phyloP scores from a whole-genome alignment of 2,888 invertebrate species.

The Heliconius erato region DNA sequence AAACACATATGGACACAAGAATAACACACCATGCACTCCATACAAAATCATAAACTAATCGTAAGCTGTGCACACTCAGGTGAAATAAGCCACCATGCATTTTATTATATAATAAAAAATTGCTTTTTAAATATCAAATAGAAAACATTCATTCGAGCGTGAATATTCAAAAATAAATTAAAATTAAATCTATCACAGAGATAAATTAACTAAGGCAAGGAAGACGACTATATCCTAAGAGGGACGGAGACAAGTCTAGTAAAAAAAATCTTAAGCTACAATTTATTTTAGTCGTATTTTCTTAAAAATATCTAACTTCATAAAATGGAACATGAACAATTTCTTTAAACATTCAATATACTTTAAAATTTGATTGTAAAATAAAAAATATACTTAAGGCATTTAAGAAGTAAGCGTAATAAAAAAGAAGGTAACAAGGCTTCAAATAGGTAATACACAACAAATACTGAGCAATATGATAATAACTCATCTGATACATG shows the following conservation, averaged over 20 bases:
- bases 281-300: slow-evolving; percentile 5
- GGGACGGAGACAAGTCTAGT: slow-evolving; percentile 64
- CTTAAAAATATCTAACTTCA: slow-evolving; percentile 40
- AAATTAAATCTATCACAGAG: slow-evolving; percentile 71
- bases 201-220: slow-evolving; percentile 62
- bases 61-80: slow-evolving; percentile 81
- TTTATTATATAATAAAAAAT: slow-evolving; percentile 45
- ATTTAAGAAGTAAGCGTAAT: slow-evolving; percentile 53
- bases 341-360: slow-evolving; percentile 30
- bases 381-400: slow-evolving; percentile 11
- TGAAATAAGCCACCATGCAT: slow-evolving; percentile 61
- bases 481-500: background rate
- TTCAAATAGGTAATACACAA: background rate
- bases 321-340: slow-evolving; percentile 35
- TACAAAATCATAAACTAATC: slow-evolving; percentile 70
- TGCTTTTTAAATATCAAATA: slow-evolving; percentile 33
- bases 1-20: slow-evolving; percentile 75
- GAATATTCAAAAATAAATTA: slow-evolving; percentile 46
- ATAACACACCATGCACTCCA: slow-evolving; percentile 86
- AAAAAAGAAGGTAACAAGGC: slow-evolving; percentile 54
- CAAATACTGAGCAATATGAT: slow-evolving; percentile 10
- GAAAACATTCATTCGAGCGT: slow-evolving; percentile 1
- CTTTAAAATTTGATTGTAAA: slow-evolving; percentile 19
- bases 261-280: slow-evolving; percentile 23
- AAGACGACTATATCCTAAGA: slow-evolving; percentile 65